A percentile compares a stretch with the other conserved stretches of the same genome.
Conservation (phyloP, 2,888 invertebrate species). For the Hypomecis atomaria region DNA sequence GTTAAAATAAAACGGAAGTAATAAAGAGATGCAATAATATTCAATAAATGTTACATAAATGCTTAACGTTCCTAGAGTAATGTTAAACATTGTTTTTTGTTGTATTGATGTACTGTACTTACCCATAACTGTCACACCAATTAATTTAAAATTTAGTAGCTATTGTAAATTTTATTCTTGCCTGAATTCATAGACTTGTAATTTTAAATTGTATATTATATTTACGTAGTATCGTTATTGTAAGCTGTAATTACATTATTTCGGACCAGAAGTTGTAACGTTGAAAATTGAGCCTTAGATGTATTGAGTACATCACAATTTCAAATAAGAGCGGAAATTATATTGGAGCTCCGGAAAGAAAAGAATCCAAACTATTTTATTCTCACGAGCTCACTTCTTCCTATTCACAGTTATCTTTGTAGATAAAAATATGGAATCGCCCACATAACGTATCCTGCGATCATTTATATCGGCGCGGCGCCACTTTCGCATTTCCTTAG, state of each 20-base stretch:
- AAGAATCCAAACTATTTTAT: too few relatives aligned
- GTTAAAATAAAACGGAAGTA: slow-evolving; percentile 13
- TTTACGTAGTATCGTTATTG: slow-evolving; percentile 4
- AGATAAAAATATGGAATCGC: too few relatives aligned
- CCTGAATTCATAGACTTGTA: slow-evolving; percentile 25
- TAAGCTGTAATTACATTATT: background rate
- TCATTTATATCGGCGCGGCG: too few relatives aligned
- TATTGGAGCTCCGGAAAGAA: too few relatives aligned
- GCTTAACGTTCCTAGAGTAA: slow-evolving; percentile 41
- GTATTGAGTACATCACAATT: too few relatives aligned
- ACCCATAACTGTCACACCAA: slow-evolving; percentile 34
- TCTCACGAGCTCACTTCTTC: too few relatives aligned
- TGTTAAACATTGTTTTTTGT: slow-evolving; percentile 33
- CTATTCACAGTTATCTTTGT: too few relatives aligned
- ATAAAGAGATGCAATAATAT: slow-evolving; percentile 30
- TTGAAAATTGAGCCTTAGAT: too few relatives aligned
- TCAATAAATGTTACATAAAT: slow-evolving; percentile 32
- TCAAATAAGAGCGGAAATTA: too few relatives aligned
- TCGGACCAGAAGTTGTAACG: background rate
- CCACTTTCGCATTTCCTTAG: too few relatives aligned
- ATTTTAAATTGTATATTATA: background rate
- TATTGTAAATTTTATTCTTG: slow-evolving; percentile 40
- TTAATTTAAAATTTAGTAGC: slow-evolving; percentile 25
- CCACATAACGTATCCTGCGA: too few relatives aligned
- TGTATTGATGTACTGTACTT: slow-evolving; percentile 46